Base-by-base conservation (phyloP, 2,888 invertebrate species). In the Aleiodes testaceus region DNA sequence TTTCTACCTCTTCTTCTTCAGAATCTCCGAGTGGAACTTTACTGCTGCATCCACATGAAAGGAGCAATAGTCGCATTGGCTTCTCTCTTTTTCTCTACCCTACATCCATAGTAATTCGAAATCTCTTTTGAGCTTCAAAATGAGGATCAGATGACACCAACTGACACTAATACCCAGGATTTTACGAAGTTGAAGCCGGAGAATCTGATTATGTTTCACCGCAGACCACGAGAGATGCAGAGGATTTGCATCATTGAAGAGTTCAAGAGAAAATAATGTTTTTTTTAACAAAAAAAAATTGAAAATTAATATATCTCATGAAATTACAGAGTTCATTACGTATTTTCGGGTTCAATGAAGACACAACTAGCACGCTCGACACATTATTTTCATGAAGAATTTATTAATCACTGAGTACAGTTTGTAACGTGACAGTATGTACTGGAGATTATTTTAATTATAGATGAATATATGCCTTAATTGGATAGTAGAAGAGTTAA, bases 401-500 rank as follows among this genome's bases (percentile, higher is more conserved):
- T 55, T 55, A 30, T 55, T 55, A 55, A 55, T 52, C 52, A 9
- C 20, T 22, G 18, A 20, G 20, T 59, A 42, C 18, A 16, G 18
- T 36, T 36, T 16, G 16, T 59, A 42, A 36, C 59, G 59, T 36
- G 36, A 42, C 59, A 18, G 14, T 59, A 36, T 42, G 14, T 14
- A 36, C 9, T 42, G 18, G 30, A 18, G 59, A 59, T 59, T 59
- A 59, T 72, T 66, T 74, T 72, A 73, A 76, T 73, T 72, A 67
- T 65, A 72, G 66, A 59, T 53, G 65, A 69, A 42, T 47, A 45
- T 50, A 47, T 50, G 64, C 61, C 69, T 61, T 68, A 72, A 74
- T 72, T 75, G 68, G 74, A 73, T 75, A 70, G 73, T 12, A 22
- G 45, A 52, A 61, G 68, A 69, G 67, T 67, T 72, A 73, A 66